Evolutionary conservation across 2,888 invertebrate genomes (phyloP), one percentile per base, ranked within the genome.

Genomic region (Seladonia tumulorum): DNA sequence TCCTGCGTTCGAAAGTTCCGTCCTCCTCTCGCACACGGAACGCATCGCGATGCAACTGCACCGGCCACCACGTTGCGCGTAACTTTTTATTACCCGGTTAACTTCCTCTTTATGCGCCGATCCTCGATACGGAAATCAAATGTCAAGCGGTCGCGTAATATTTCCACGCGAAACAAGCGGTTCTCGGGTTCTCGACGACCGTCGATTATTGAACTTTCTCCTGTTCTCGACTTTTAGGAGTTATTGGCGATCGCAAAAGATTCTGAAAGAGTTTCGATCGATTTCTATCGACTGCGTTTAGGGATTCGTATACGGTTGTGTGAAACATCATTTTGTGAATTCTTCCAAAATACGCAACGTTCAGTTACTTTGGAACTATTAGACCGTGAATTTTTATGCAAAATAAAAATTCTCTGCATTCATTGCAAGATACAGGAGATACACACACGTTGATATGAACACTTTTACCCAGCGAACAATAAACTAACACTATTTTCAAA

Each of bases 31-130:
- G 16, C 49, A 18, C n/a, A 57, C 42, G 29, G 18, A 25, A n/a
- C 47, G 57, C 60, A 12, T 8, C 16, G 16, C 66, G 66, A 57
- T 63, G 71, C 60, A 79, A 79, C 82, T 71, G 79, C 53, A 66
- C 18, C 76, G 72, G 18, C 72, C 35, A 7, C 66, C 29, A 16
- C 35, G 53, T 10, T n/a, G 10, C 35, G 4, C 35, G 29, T 68
- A 73, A 80, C 80, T 80, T 80, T 76, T 83, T 83, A 83, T 72
- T 68, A 45, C 53, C 42, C 14, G 18, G 16, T 72, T 73, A 76
- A 79, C 75, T 72, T 76, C 35, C 35, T 35, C 5, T 16, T 3
- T 25, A 3, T 7, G 53, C 29, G 7, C n/a, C 12, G 45, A 29
- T n/a, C 16, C 49, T 66, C 47, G n/a, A 73, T 35, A 57, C 71